phyloP scores from a whole-genome alignment of 1,140 invertebrate species.

The Trinorchestia longiramus region DNA sequence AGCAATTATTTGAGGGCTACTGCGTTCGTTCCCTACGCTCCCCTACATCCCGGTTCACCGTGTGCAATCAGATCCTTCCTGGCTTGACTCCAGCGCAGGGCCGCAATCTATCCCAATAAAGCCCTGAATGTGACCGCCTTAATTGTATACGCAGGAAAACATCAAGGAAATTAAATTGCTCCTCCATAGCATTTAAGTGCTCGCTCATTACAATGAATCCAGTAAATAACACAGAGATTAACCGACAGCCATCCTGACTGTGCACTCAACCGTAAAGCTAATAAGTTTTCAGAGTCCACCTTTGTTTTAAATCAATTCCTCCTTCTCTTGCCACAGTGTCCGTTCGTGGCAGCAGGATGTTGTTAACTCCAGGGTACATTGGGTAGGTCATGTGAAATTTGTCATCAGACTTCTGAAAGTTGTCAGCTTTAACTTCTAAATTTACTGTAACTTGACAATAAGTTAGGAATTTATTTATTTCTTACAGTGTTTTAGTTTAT shows the following conservation, averaged over 20 bases:
- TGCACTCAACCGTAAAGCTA: background rate
- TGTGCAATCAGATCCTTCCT: slow-evolving; percentile 27
- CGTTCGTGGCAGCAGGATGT: background rate
- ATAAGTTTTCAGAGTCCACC: background rate
- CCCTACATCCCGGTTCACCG: background rate
- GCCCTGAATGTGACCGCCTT: background rate
- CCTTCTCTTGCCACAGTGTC: background rate
- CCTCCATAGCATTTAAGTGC: slow-evolving; percentile 11
- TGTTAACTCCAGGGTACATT: background rate
- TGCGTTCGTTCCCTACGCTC: background rate
- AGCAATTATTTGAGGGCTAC: background rate
- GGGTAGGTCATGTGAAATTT: background rate
- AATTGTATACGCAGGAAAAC: background rate
- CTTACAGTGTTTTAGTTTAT: background rate
- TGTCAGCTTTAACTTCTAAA: background rate
- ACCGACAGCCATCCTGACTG: background rate
- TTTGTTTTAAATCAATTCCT: slow-evolving; percentile 21
- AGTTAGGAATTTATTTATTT: background rate
- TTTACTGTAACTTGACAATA: background rate
- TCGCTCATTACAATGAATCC: slow-evolving; percentile 22
- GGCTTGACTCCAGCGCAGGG: background rate
- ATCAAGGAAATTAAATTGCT: slow-evolving; percentile 35
- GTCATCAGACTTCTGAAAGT: background rate
- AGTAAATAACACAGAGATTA: slow-evolving; percentile 32
- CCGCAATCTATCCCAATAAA: slow-evolving; percentile 42